phyloP scores from a whole-genome alignment of 1,140 invertebrate genomes.

The Apis cerana region DNA sequence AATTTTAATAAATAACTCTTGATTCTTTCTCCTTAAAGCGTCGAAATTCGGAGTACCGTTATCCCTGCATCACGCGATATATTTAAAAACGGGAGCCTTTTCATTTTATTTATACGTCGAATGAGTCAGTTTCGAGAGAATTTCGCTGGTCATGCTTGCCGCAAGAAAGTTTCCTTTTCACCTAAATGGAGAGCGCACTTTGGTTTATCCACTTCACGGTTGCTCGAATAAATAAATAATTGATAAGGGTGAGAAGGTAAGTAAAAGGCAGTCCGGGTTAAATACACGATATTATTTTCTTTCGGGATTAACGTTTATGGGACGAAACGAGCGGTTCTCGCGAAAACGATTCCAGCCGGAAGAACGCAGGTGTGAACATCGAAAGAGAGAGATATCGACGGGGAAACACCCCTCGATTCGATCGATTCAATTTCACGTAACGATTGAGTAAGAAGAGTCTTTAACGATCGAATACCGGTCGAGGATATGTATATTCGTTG shows the following conservation, averaged over 20 bases:
- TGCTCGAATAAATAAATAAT: neutral
- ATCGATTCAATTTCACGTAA: conserved; percentile 12
- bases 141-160: neutral
- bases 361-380: conserved; percentile 3
- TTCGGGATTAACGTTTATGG: neutral
- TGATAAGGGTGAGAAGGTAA: neutral
- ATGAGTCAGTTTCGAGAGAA: neutral
- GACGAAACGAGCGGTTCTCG: neutral
- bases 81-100: too few species aligned
- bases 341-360: neutral
- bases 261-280: neutral
- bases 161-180: neutral
- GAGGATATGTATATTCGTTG: too few species aligned
- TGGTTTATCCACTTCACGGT: neutral
- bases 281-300: neutral
- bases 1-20: too few species aligned
- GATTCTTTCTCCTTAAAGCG: too few species aligned
- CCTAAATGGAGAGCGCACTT: neutral
- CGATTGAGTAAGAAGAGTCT: conserved; percentile 10
- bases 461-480: conserved; percentile 11
- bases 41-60: too few species aligned
- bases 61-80: too few species aligned
- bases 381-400: neutral
- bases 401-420: neutral
- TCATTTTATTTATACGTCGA: too few species aligned